Conservation (phyloP, 2,797 vertebrate species). For the Myotis vivesi region DNA sequence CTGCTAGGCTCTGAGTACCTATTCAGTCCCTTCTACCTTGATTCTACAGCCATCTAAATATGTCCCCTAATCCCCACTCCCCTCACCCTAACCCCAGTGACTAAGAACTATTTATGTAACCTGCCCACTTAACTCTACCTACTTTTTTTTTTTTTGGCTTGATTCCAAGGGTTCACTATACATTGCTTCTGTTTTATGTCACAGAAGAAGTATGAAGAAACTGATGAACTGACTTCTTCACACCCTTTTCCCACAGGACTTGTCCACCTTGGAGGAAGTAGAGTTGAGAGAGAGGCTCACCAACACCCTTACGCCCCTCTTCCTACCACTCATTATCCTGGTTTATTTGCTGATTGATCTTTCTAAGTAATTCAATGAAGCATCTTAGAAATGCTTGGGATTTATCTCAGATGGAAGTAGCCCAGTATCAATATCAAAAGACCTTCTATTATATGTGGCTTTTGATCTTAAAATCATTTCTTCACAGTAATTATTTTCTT, state of each 20-base stretch:
- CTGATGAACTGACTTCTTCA: neutral
- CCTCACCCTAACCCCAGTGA: rapidly evolving
- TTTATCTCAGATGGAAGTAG: conserved; percentile 3
- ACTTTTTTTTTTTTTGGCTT: conserved; percentile 68
- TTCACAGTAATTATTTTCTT: conserved; percentile 12
- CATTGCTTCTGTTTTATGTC: neutral
- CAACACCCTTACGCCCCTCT: neutral
- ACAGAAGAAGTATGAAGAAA: neutral
- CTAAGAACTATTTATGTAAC: neutral
- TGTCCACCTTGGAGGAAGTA: neutral
- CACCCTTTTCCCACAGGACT: neutral
- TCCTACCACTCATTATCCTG: neutral
- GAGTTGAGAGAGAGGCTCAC: neutral
- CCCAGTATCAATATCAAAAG: neutral
- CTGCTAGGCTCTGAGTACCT: neutral
- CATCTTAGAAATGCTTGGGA: conserved; percentile 14
- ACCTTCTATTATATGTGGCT: neutral
- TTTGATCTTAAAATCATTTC: conserved; percentile 29
- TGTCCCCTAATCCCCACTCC: neutral
- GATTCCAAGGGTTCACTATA: neutral
- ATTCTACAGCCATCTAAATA: neutral
- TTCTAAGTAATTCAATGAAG: conserved; percentile 36
- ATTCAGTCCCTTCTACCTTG: neutral
- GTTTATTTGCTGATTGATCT: neutral
- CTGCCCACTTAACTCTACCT: neutral